Evolutionary conservation across 2,797 vertebrate genomes (phyloP), one percentile per base, ranked within the genome.

Genomic region (Enoplosus armatus): DNA sequence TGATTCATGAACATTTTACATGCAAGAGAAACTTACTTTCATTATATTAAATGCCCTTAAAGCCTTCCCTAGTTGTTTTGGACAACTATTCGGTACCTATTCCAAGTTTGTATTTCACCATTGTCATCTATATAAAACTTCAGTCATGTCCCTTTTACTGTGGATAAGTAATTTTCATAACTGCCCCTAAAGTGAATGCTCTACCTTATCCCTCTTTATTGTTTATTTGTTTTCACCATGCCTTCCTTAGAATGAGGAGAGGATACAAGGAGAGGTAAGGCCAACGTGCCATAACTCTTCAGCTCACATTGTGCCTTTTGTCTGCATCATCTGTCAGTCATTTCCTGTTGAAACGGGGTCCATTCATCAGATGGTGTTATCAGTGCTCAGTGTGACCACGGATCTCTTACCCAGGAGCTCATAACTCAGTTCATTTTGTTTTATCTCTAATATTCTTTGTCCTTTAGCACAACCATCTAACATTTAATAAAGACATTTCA

Each of bases 201-300:
- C 26, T 65, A 41, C 64, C 26, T 35, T 75, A 65, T 77, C 69
- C 53, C 61, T 80, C 55, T 88, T 72, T 82, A 64, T 74, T 77
- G 73, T 85, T 47, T 66, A 59, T 90, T 87, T 90, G 68, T 79
- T 88, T 82, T 75, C 58, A 48, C 94, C 87, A 93, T 92, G 93
- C 93, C 80, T 90, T 90, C 83, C 90, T 79, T 95, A 99, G 98
- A 98, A 96, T 94, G 98, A 99, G 96, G 98, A 99, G 90, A 97
- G 97, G 96, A 97, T 99, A 94, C 98, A 99, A 90, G 98, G 98
- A 33, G 98, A 99, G 98, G 98, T 99, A 97, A 95, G 95, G 85
- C 79, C 69, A 51, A 45, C 39, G 62, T 84, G 82, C 71, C 53
- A n/a, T 16, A 35, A 60, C 37, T 82, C 61, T 67, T 75, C 37